These are phyloP conservation scores for Scolopax mira DNA, from an alignment of 2,113 vertebrate species.

Conservation along the genomic window DNA sequence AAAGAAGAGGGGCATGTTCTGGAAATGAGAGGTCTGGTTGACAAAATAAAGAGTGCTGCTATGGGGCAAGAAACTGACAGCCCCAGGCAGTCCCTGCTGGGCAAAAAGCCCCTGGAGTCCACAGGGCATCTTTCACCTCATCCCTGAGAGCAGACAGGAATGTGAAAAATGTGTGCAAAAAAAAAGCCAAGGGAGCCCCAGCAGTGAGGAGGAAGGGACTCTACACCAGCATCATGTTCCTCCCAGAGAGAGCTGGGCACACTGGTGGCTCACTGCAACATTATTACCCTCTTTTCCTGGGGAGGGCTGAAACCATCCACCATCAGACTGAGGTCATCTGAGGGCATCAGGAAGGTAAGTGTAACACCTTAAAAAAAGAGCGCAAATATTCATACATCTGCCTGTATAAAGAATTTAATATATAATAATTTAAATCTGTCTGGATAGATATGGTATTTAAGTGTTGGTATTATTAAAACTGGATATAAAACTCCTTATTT, in stretches of 20 bases:
- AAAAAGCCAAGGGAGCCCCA: too few species aligned
- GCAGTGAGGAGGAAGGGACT: not conserved
- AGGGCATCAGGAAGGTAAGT: not conserved
- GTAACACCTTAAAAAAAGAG: not conserved
- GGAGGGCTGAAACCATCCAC: not conserved
- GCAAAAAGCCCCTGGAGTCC: too few species aligned
- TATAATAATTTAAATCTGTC: not conserved
- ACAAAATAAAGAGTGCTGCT: not conserved
- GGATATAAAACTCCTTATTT: not conserved
- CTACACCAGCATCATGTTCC: accelerated
- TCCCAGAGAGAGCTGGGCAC: not conserved
- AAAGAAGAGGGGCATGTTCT: not conserved
- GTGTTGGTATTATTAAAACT: not conserved
- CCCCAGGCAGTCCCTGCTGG: too few species aligned
- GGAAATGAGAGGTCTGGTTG: not conserved
- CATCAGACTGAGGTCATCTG: not conserved
- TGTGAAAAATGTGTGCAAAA: too few species aligned
- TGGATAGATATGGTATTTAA: not conserved
- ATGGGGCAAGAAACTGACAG: too few species aligned
- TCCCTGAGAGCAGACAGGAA: too few species aligned
- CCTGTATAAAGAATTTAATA: not conserved
- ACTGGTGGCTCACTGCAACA: not conserved
- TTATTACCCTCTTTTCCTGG: not conserved
- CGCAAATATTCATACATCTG: not conserved
- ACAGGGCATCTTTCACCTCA: too few species aligned